Evolutionary conservation across 2,888 invertebrate species (phyloP).

Genomic region (Thymelicus lineola): DNA sequence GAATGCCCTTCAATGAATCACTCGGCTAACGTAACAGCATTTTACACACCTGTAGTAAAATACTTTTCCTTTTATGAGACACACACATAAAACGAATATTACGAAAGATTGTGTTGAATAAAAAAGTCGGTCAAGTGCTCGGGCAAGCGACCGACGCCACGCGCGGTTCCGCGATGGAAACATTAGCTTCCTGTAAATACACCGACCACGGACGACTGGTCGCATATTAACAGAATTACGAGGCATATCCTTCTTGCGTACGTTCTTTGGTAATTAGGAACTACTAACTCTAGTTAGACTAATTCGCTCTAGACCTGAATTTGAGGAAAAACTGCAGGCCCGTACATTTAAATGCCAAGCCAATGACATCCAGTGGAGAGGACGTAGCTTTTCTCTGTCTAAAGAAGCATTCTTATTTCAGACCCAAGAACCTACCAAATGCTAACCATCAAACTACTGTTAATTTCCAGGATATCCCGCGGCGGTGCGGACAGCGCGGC

Average conservation of each 20-base stretch:
- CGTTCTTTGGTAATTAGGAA: no score
- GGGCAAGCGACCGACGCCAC: constrained; percentile 1
- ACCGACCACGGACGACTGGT: constrained; percentile 8
- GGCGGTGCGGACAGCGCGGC: constrained; percentile 79
- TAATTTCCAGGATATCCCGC: constrained; percentile 86
- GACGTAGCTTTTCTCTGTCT: neutral
- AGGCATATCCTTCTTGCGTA: neutral
- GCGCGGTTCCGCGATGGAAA: constrained; percentile 20
- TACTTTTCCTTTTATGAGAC: constrained; percentile 23
- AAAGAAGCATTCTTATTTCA: neutral
- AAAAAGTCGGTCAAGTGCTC: constrained; percentile 34
- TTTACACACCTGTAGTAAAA: constrained; percentile 25
- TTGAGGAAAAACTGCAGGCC: no score
- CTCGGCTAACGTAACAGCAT: constrained; percentile 9
- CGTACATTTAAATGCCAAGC: no score
- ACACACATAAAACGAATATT: constrained; percentile 22
- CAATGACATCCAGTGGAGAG: no score
- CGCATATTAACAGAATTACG: neutral
- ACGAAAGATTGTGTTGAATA: constrained; percentile 19
- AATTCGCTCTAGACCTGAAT: no score
- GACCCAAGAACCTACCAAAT: neutral
- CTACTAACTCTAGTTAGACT: no score
- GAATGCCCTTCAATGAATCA: constrained; percentile 22
- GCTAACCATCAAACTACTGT: neutral
- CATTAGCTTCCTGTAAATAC: constrained; percentile 22